Evolutionary conservation across 2,113 vertebrate genomes (phyloP).

Genomic region (Neolamprologus cancellatus): DNA sequence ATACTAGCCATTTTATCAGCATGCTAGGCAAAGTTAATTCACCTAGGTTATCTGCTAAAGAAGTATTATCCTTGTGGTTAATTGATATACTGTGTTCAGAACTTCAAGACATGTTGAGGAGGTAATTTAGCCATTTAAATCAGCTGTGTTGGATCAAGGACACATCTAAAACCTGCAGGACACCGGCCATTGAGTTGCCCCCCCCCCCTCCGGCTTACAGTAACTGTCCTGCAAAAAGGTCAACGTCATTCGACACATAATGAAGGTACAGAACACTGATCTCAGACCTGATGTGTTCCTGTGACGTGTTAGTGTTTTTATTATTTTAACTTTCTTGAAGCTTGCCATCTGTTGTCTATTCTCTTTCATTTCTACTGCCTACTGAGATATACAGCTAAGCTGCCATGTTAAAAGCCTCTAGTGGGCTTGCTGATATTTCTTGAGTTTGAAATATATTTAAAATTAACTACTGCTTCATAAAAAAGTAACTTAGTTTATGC

Average conservation of each 20-base stretch:
- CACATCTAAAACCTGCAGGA: background rate
- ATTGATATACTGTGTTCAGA: background rate
- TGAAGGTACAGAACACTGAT: background rate
- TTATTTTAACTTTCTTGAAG: background rate
- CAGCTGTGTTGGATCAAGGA: background rate
- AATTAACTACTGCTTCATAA: background rate
- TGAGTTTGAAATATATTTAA: background rate
- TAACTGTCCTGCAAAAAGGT: background rate
- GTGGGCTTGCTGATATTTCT: background rate
- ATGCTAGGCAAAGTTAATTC: background rate
- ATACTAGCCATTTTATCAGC: background rate
- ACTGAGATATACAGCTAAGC: background rate
- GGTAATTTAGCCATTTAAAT: background rate
- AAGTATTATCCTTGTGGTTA: background rate
- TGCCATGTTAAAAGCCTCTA: background rate
- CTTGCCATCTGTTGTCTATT: background rate
- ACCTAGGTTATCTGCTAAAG: background rate
- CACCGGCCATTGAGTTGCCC: fast-evolving
- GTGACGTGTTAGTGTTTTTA: background rate
- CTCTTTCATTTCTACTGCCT: background rate
- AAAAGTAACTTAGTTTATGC: background rate
- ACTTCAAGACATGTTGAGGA: background rate
- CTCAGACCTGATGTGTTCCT: background rate
- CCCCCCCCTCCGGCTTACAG: background rate
- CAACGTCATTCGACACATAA: background rate